These are phyloP conservation scores for Latrodectus geometricus DNA, from an alignment of 1,140 invertebrate species.

Conservation along the genomic window DNA sequence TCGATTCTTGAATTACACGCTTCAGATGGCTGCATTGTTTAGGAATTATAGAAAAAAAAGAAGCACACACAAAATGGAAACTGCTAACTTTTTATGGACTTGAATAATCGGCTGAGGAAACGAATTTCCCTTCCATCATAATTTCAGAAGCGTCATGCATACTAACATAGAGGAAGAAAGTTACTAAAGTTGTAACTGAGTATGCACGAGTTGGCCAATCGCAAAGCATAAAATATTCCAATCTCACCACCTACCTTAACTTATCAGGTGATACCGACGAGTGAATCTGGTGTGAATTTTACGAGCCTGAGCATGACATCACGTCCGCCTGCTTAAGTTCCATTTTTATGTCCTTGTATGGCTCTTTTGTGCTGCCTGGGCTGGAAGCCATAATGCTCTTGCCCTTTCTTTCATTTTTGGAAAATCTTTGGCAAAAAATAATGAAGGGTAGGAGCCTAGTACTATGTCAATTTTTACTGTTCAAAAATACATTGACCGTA, in stretches of 20 bases:
- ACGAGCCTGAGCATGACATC: slow-evolving; percentile 23
- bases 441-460: background rate
- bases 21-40: slow-evolving; percentile 6
- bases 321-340: slow-evolving; percentile 10
- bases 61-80: too few relatives aligned
- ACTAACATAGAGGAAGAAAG: background rate
- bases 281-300: slow-evolving; percentile 13
- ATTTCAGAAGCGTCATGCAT: background rate
- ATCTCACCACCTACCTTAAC: background rate
- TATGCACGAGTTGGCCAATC: slow-evolving; percentile 1
- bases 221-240: slow-evolving; percentile 15
- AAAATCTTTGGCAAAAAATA: background rate
- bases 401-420: background rate
- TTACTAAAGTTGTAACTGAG: background rate
- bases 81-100: background rate
- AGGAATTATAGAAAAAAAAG: slow-evolving; percentile 17
- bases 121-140: background rate
- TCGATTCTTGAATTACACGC: slow-evolving; percentile 36
- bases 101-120: slow-evolving; percentile 9
- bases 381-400: slow-evolving; percentile 14
- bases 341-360: slow-evolving; percentile 12
- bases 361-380: slow-evolving; percentile 15
- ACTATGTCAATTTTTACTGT: slow-evolving; percentile 14
- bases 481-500: slow-evolving; percentile 33
- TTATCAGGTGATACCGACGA: slow-evolving; percentile 11